Evolutionary conservation across 2,888 invertebrate genomes (phyloP).

Genomic region (Dolichopus griseipennis): DNA sequence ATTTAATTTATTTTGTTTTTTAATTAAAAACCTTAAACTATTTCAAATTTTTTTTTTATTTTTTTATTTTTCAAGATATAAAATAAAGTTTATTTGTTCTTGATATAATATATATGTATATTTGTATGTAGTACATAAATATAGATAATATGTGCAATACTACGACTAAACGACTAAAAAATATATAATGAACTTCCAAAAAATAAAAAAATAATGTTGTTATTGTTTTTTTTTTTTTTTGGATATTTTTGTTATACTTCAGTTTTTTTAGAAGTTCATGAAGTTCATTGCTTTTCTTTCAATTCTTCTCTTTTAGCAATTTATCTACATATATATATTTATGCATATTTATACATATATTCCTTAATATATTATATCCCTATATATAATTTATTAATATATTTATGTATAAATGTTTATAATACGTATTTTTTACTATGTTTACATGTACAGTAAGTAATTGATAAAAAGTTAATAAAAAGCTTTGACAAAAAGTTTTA

Average conservation of each 20-base stretch:
- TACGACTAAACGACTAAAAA: not conserved
- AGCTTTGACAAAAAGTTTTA: too few species aligned
- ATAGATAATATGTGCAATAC: not conserved
- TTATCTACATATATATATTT: not conserved
- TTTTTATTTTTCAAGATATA: too few species aligned
- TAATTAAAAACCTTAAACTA: too few species aligned
- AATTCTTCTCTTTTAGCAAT: not conserved
- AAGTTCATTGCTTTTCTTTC: constrained; percentile 6
- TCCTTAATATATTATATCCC: not conserved
- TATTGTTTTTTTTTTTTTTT: not conserved
- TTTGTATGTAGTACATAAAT: not conserved
- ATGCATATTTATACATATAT: not conserved
- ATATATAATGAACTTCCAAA: not conserved
- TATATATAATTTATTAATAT: not conserved
- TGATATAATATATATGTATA: not conserved
- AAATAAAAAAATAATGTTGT: not conserved
- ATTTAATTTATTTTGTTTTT: too few species aligned
- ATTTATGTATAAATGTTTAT: not conserved
- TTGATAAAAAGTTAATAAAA: too few species aligned
- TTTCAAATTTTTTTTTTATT: too few species aligned
- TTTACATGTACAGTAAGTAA: too few species aligned
- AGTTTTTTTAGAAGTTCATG: constrained; percentile 3
- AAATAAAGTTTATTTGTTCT: too few species aligned
- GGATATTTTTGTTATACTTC: too few species aligned
- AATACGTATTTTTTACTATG: too few species aligned